Conservation (phyloP, 2,888 invertebrate species). For the Dromius quadrimaculatus region DNA sequence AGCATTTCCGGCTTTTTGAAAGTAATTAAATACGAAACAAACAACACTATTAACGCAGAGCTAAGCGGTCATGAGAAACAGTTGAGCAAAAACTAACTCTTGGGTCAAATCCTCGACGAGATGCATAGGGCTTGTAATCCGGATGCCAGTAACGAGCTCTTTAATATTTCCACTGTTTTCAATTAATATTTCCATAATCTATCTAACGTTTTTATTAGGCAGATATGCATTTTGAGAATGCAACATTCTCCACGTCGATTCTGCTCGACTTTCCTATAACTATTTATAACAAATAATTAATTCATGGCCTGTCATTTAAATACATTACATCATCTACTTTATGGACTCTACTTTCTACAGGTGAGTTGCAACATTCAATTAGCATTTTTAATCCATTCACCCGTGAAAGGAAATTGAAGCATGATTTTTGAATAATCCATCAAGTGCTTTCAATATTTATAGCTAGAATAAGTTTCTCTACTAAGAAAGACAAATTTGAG, state of each 20-base stretch:
- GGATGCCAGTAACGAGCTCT: constrained; percentile 35
- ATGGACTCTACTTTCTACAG: background rate
- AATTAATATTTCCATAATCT: constrained; percentile 31
- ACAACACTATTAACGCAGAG: constrained; percentile 27
- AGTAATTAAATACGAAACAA: constrained; percentile 43
- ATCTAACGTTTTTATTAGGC: too few relatives aligned
- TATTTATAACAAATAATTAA: constrained; percentile 32
- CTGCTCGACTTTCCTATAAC: constrained; percentile 4
- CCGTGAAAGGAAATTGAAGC: background rate
- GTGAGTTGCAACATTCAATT: constrained; percentile 15
- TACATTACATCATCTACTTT: constrained; percentile 23
- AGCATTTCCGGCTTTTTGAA: constrained; percentile 30
- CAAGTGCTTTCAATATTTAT: too few relatives aligned
- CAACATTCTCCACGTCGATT: constrained; percentile 9
- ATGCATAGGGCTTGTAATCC: constrained; percentile 14
- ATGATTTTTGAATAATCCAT: too few relatives aligned
- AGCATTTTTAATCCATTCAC: background rate
- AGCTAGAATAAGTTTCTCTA: too few relatives aligned
- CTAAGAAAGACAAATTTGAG: too few relatives aligned
- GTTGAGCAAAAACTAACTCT: constrained; percentile 4
- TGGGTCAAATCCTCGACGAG: constrained; percentile 6
- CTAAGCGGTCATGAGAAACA: constrained; percentile 25
- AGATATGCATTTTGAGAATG: constrained; percentile 9
- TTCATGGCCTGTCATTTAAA: constrained; percentile 25
- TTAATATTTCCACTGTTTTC: constrained; percentile 7